Evolutionary conservation across 1,140 invertebrate genomes (phyloP).

Genomic region (Bilobella aurantiaca): DNA sequence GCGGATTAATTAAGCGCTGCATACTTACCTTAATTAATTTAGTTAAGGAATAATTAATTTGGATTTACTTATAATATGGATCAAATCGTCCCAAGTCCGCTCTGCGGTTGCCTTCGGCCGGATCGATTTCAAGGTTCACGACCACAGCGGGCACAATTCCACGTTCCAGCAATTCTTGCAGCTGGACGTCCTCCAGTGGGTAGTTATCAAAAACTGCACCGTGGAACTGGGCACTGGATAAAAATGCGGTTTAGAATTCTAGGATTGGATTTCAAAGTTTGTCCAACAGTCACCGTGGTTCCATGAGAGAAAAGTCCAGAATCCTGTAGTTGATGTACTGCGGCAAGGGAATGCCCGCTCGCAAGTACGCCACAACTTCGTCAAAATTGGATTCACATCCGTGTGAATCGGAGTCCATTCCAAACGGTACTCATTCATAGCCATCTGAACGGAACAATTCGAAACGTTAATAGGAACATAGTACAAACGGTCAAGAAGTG

Average conservation of each 20-base stretch:
- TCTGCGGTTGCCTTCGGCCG: neutral
- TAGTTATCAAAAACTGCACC: slow-evolving; percentile 29
- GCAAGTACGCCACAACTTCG: slow-evolving; percentile 20
- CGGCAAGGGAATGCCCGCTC: slow-evolving; percentile 18
- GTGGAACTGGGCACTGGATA: slow-evolving; percentile 23
- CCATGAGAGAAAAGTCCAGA: slow-evolving; percentile 21
- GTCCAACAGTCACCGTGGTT: slow-evolving; percentile 18
- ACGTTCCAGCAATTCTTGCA: slow-evolving; percentile 23
- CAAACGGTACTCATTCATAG: slow-evolving; percentile 17
- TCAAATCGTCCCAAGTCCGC: neutral
- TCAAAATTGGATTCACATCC: slow-evolving; percentile 16
- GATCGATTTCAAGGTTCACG: slow-evolving; percentile 19
- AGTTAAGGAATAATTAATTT: neutral
- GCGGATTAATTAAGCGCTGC: too few relatives aligned
- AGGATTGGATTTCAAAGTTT: neutral
- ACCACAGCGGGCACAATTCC: slow-evolving; percentile 21
- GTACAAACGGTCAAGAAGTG: neutral
- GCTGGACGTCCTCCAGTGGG: slow-evolving; percentile 14
- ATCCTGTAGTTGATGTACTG: slow-evolving; percentile 19
- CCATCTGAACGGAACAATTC: slow-evolving; percentile 10
- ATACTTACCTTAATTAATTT: neutral
- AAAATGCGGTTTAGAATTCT: too few relatives aligned
- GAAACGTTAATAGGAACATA: neutral
- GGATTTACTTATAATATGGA: slow-evolving; percentile 7
- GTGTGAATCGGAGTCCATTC: slow-evolving; percentile 18